Evolutionary conservation across 2,888 invertebrate genomes (phyloP).

Genomic region (Lepidonotus clava): DNA sequence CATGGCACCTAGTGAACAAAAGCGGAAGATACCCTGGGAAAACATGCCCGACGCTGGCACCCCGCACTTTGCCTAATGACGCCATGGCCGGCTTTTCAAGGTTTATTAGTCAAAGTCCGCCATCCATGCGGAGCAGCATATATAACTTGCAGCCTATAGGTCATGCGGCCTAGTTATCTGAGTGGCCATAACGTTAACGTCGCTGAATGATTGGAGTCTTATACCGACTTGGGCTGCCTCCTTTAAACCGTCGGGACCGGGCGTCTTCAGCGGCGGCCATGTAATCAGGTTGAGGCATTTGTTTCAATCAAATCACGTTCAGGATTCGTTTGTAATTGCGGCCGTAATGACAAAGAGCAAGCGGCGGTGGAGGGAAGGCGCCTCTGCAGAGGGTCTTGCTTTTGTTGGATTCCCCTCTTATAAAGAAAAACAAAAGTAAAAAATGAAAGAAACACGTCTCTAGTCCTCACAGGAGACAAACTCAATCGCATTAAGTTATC

Average conservation of each 20-base stretch:
- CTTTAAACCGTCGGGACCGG: background rate
- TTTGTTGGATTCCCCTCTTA: background rate
- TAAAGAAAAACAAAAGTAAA: too few relatives aligned
- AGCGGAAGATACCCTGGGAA: background rate
- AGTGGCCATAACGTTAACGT: too few relatives aligned
- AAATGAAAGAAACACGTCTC: too few relatives aligned
- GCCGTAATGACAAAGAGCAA: slow-evolving; percentile 30
- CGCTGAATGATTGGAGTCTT: slow-evolving; percentile 19
- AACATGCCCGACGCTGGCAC: background rate
- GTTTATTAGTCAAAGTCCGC: slow-evolving; percentile 3
- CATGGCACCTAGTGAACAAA: background rate
- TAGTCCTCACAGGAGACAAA: too few relatives aligned
- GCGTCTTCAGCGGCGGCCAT: background rate
- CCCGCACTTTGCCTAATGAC: slow-evolving; percentile 27
- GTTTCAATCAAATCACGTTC: slow-evolving; percentile 46
- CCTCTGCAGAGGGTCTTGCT: background rate
- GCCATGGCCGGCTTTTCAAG: background rate
- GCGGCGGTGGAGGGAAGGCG: too few relatives aligned
- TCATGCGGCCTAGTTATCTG: too few relatives aligned
- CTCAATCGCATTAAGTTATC: background rate
- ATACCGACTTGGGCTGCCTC: too few relatives aligned
- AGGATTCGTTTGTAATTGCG: slow-evolving; percentile 46
- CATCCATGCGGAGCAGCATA: too few relatives aligned
- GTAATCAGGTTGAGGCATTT: background rate
- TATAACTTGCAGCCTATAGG: too few relatives aligned